Percentiles rank a stretch among this genome's conserved stretches.
Conservation (phyloP, 2,797 vertebrate genomes). For the Lithobates pipiens region DNA sequence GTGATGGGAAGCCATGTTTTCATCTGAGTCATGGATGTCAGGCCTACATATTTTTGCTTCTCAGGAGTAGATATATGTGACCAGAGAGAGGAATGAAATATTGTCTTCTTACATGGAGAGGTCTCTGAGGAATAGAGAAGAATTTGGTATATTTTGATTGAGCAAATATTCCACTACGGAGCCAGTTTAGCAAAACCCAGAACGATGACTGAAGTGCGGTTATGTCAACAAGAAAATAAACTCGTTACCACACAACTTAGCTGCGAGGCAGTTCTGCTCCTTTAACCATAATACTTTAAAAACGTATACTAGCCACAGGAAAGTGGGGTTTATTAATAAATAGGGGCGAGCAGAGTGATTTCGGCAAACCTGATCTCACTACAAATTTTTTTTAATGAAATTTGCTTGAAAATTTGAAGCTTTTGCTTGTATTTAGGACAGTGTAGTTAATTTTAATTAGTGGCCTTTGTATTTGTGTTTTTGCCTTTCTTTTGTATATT, state of each 20-base stretch:
- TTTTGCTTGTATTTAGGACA: too few species aligned
- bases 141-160: conserved; percentile 57
- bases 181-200: conserved; percentile 40
- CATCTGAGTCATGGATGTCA: conserved; percentile 25
- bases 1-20: conserved; percentile 16
- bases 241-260: conserved; percentile 31
- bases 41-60: conserved; percentile 34
- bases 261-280: conserved; percentile 1
- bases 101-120: conserved; percentile 42
- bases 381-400: too few species aligned
- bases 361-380: too few species aligned
- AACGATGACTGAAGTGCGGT: conserved; percentile 50
- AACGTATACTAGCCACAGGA: too few species aligned
- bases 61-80: conserved; percentile 43
- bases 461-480: too few species aligned
- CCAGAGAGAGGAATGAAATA: conserved; percentile 46
- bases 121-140: conserved; percentile 45
- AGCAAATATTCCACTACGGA: conserved; percentile 50
- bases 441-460: too few species aligned
- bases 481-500: too few species aligned
- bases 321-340: too few species aligned
- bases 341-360: too few species aligned
- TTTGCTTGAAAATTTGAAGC: too few species aligned
- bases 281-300: too few species aligned
- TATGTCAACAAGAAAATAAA: conserved; percentile 55